Percentiles rank a stretch among this genome's conserved stretches.
phyloP scores from a whole-genome alignment of 2,888 invertebrate species.

The Eupeodes latifasciatus region DNA sequence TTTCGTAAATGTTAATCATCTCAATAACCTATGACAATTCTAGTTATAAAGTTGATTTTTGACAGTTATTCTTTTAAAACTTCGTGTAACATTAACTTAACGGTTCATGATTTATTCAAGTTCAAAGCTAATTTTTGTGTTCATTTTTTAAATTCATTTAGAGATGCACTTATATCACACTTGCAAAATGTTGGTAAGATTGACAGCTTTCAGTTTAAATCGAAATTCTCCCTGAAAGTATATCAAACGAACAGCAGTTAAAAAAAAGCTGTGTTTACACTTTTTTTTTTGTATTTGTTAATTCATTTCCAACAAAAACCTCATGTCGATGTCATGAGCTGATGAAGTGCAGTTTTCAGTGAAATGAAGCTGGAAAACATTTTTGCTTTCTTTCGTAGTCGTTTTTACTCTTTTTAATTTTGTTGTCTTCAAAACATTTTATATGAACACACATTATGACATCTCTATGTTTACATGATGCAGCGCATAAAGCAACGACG shows the following conservation, averaged over 20 bases:
- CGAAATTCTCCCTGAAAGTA: too few relatives aligned
- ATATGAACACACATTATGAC: background rate
- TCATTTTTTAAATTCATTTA: too few relatives aligned
- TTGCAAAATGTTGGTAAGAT: background rate
- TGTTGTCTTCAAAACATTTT: background rate
- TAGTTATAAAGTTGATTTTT: too few relatives aligned
- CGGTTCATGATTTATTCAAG: too few relatives aligned
- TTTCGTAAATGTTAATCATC: too few relatives aligned
- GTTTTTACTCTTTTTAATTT: background rate
- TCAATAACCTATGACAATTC: too few relatives aligned
- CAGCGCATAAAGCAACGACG: background rate
- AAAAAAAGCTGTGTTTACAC: background rate
- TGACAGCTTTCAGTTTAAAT: background rate
- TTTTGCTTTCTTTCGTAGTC: background rate
- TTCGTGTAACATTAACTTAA: too few relatives aligned
- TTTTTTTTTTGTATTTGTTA: background rate
- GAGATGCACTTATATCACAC: too few relatives aligned
- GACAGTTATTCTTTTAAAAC: too few relatives aligned
- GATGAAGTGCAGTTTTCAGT: background rate
- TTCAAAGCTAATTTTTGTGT: too few relatives aligned
- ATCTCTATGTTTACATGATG: background rate
- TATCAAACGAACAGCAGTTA: background rate
- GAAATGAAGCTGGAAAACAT: background rate
- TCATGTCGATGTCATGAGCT: background rate
- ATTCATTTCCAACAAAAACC: background rate